These are phyloP conservation scores for Melitaea athalia DNA, from an alignment of 2,888 invertebrate species.

Conservation along the genomic window DNA sequence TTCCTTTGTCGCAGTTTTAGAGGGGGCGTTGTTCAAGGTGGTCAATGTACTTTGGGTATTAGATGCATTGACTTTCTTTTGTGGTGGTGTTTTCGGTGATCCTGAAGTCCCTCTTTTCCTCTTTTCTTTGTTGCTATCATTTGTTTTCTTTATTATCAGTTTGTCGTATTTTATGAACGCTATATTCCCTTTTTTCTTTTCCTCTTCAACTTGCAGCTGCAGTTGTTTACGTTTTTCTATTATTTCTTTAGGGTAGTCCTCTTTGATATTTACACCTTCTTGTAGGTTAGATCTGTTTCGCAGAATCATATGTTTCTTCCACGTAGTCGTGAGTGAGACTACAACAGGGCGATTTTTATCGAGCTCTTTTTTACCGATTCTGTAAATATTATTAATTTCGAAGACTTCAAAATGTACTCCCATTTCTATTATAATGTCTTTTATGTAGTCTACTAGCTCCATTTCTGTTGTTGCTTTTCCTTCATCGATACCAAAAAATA, in stretches of 20 bases:
- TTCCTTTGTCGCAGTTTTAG: conserved; percentile 27
- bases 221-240: not conserved
- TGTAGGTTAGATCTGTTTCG: not conserved
- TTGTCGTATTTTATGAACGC: conserved; percentile 26
- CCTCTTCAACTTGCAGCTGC: conserved; percentile 10
- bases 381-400: conserved; percentile 27
- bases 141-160: conserved; percentile 29
- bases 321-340: conserved; percentile 25
- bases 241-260: conserved; percentile 5
- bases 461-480: conserved; percentile 19
- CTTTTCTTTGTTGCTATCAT: conserved; percentile 29
- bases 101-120: conserved; percentile 37
- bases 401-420: conserved; percentile 21
- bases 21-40: conserved; percentile 13
- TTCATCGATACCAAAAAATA: conserved; percentile 34
- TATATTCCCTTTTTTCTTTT: conserved; percentile 26
- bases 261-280: not conserved
- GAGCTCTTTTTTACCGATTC: conserved; percentile 17
- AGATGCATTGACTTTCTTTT: conserved; percentile 27
- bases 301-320: conserved; percentile 31
- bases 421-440: conserved; percentile 19
- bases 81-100: conserved; percentile 30
- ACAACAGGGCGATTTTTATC: conserved; percentile 30
- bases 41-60: conserved; percentile 1
- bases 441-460: conserved; percentile 29